phyloP scores from a whole-genome alignment of 2,113 vertebrate species.

The Bos javanicus region DNA sequence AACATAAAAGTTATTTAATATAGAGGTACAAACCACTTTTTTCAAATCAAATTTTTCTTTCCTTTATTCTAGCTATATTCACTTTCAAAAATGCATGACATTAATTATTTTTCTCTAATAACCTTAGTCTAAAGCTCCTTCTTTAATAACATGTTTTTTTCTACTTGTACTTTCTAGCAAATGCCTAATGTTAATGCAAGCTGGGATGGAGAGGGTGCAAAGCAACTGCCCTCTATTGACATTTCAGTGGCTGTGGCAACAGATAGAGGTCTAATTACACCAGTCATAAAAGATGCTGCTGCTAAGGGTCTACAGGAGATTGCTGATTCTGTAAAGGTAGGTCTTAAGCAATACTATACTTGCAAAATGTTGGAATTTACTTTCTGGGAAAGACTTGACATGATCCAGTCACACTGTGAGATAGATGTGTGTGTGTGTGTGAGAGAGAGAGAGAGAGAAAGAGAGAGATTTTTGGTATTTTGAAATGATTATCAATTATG shows the following conservation, averaged over 20 bases:
- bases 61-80: slow-evolving; percentile 27
- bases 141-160: slow-evolving; percentile 25
- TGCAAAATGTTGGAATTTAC: neutral
- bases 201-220: slow-evolving; percentile 90
- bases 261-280: slow-evolving; percentile 93
- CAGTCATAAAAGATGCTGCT: slow-evolving; percentile 93
- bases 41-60: neutral
- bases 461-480: neutral
- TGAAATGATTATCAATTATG: neutral
- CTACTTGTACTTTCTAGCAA: slow-evolving; percentile 82
- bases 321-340: slow-evolving; percentile 90
- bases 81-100: neutral
- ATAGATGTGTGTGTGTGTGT: neutral
- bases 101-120: slow-evolving; percentile 35
- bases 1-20: neutral
- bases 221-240: slow-evolving; percentile 88
- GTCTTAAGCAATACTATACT: neutral
- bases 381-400: neutral
- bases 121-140: slow-evolving; percentile 14
- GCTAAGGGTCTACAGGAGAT: slow-evolving; percentile 94
- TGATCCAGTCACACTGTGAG: slow-evolving; percentile 13
- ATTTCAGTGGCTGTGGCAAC: slow-evolving; percentile 96
- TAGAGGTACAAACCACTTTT: neutral
- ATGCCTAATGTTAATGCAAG: slow-evolving; percentile 94
- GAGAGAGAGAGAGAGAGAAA: too few species aligned